Evolutionary conservation across 1,140 invertebrate genomes (phyloP).

Genomic region (Rhopalosiphum padi): DNA sequence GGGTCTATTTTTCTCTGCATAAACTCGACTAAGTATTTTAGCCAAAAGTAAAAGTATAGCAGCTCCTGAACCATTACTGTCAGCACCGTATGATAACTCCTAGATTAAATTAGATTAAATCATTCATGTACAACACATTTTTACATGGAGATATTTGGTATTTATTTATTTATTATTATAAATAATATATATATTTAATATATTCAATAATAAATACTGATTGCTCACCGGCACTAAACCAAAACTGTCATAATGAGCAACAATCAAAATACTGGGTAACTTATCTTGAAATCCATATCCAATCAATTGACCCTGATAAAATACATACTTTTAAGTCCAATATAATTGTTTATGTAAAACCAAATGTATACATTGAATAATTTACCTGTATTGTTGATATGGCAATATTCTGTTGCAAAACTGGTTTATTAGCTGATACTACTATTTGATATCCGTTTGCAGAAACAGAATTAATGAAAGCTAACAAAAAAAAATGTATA

Average conservation of each 20-base stretch:
- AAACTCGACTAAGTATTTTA: conserved; percentile 90
- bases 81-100: conserved; percentile 84
- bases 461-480: conserved; percentile 83
- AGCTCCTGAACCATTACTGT: conserved; percentile 94
- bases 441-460: conserved; percentile 92
- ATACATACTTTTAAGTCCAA: conserved; percentile 40
- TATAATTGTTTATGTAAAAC: not conserved
- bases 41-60: conserved; percentile 87
- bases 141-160: not conserved
- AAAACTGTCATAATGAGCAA: conserved; percentile 92
- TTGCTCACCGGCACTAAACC: conserved; percentile 84
- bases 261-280: conserved; percentile 84
- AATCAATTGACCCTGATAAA: conserved; percentile 82
- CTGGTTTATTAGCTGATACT: conserved; percentile 74
- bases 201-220: not conserved
- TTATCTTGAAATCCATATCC: conserved; percentile 81
- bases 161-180: not conserved
- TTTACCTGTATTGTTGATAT: conserved; percentile 74
- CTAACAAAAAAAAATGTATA: conserved; percentile 64
- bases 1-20: conserved; percentile 82
- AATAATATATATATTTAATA: not conserved
- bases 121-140: not conserved
- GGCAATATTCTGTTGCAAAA: conserved; percentile 78
- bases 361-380: not conserved
- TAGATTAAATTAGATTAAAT: conserved; percentile 65